Evolutionary conservation across 2,888 invertebrate genomes (phyloP).

Genomic region (Lottia scabra): DNA sequence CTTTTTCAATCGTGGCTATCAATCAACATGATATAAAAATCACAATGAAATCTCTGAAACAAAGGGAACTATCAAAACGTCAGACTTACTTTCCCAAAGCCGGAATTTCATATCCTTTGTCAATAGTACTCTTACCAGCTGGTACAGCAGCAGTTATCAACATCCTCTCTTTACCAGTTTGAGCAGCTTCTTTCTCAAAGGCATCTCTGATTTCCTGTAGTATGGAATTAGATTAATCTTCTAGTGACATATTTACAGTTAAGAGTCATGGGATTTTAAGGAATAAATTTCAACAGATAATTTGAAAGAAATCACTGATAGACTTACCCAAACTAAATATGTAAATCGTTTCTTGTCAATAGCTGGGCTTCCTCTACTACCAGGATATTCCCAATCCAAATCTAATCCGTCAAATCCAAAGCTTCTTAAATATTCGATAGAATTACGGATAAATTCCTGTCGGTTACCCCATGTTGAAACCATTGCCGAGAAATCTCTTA

Average conservation of each 20-base stretch:
- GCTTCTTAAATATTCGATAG: slow-evolving; percentile 35
- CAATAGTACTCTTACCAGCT: slow-evolving; percentile 38
- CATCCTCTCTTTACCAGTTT: slow-evolving; percentile 31
- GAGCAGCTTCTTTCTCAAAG: slow-evolving; percentile 37
- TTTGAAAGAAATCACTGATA: no score
- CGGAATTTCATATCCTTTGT: slow-evolving; percentile 44
- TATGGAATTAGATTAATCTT: no score
- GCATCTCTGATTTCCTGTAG: slow-evolving; percentile 13
- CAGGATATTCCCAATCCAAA: slow-evolving; percentile 93
- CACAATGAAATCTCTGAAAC: no score
- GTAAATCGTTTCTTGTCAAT: slow-evolving; percentile 55
- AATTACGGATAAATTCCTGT: slow-evolving; percentile 18
- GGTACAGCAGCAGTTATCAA: slow-evolving; percentile 51
- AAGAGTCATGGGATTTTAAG: no score
- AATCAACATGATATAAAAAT: no score
- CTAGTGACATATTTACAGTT: no score
- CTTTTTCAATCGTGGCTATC: no score
- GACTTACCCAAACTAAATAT: slow-evolving; percentile 42
- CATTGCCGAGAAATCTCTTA: slow-evolving; percentile 70
- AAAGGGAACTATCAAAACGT: no score
- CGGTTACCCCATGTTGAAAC: slow-evolving; percentile 14
- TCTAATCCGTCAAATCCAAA: slow-evolving; percentile 86
- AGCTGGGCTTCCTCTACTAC: slow-evolving; percentile 56
- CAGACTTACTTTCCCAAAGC: slow-evolving; percentile 30
- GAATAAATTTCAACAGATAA: no score